phyloP scores from a whole-genome alignment of 2,888 invertebrate genomes.

The Cryptocephalus moraei region DNA sequence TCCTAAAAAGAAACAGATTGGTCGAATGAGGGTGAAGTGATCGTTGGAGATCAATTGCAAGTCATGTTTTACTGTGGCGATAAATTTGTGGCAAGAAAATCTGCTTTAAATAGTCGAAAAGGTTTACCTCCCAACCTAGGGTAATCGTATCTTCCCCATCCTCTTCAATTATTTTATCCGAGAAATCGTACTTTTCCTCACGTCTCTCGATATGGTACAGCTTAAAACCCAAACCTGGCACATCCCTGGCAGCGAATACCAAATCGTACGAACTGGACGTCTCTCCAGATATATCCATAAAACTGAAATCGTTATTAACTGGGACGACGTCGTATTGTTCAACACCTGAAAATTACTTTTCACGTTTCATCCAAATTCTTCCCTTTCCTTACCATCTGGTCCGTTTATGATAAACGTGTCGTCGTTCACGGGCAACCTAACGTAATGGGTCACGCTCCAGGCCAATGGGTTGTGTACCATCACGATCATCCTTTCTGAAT shows the following conservation, averaged over 20 bases:
- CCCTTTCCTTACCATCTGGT: constrained; percentile 41
- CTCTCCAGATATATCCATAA: constrained; percentile 1
- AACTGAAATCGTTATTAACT: background rate
- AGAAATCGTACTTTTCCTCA: too few species aligned
- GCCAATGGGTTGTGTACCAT: constrained; percentile 73
- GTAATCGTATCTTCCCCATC: background rate
- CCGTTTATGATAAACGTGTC: constrained; percentile 49
- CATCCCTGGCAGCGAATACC: constrained; percentile 51
- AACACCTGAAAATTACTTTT: background rate
- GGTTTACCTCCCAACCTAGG: background rate
- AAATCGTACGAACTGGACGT: constrained; percentile 43
- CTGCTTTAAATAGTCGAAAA: background rate
- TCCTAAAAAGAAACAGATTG: constrained; percentile 11
- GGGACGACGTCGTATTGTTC: constrained; percentile 4
- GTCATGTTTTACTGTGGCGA: too few species aligned
- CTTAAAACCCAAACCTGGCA: constrained; percentile 58
- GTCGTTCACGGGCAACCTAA: constrained; percentile 52
- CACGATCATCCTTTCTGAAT: constrained; percentile 44
- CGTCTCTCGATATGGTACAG: constrained; percentile 42
- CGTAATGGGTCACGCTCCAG: constrained; percentile 44
- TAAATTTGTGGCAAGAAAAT: too few species aligned
- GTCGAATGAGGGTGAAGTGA: too few species aligned
- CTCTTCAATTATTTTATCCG: background rate
- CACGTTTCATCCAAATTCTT: background rate
- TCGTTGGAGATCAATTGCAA: too few species aligned